Base-by-base conservation (phyloP, 1,140 invertebrate genomes). In the Halesus radiatus region DNA sequence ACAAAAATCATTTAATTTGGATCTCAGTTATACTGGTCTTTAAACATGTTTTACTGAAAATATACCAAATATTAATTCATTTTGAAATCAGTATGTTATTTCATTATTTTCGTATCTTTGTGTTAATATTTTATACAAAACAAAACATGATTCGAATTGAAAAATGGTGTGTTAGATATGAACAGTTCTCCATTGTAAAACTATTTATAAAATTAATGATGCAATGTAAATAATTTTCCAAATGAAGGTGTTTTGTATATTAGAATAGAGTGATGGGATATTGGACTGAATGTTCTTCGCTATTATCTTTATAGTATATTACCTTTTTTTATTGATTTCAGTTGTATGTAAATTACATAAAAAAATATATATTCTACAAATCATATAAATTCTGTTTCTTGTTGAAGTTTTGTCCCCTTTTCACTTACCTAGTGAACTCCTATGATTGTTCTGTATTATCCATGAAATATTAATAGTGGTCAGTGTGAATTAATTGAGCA, bases 321-420 rank as follows among this genome's bases (percentile, higher is more conserved):
- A 45, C 37, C 37, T 18, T 56, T 56, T 66, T 66, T 23, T 23
- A 32, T 66, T 66, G 62, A 32, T 66, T 66, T 66, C 29, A 66
- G 62, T 66, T 29, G 16, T 66, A 26, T 66, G 62, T 66, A 66
- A 66, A 66, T 66, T 66, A 66, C 15, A 5, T 66, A 32, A 20
- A 23, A 64, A 66, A 8, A 66, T 26, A 66, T 66, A 66, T 66
- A 66, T 66, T 66, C 62, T 66, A 32, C 10, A 66, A 66, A 66
- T 66, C 62, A 66, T 29, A 56, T 56, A 22, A n/a, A 56, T 22
- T 18, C n/a, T 56, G n/a, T 22, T 1, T 22, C 54, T 56, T 18
- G 54, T 10, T 18, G 20, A n/a, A 56, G 10, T 56, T 56, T 56
- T 18, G 4, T 56, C 54, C 20, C 54, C n/a, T 6, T 56, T 56